These are phyloP conservation scores for Chironomus tepperi DNA, from an alignment of 1,140 invertebrate species.

Conservation along the genomic window DNA sequence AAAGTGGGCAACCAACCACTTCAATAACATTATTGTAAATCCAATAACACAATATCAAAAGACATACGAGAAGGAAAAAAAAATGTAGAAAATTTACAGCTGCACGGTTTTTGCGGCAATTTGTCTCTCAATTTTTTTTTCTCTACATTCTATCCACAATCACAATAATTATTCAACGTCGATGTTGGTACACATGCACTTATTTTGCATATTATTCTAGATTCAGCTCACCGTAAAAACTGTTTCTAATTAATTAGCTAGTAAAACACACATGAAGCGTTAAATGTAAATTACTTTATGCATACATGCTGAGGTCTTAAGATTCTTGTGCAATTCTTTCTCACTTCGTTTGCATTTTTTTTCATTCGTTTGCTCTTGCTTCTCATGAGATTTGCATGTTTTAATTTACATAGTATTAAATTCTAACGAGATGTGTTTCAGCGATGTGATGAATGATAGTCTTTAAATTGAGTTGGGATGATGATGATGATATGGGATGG, in stretches of 20 bases:
- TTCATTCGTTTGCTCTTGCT: not conserved
- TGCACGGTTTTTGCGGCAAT: not conserved
- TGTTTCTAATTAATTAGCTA: conserved; percentile 22
- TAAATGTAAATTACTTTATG: conserved; percentile 3
- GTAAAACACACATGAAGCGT: conserved; percentile 22
- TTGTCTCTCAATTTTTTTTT: not conserved
- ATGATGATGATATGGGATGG: too few relatives aligned
- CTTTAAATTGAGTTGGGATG: too few relatives aligned
- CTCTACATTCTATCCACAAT: not conserved
- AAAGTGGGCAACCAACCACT: not conserved
- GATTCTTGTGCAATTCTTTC: not conserved
- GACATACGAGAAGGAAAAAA: not conserved
- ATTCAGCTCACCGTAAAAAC: conserved; percentile 16
- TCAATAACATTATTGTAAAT: not conserved
- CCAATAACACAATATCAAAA: not conserved
- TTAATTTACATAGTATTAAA: not conserved
- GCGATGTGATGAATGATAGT: too few relatives aligned
- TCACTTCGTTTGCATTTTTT: not conserved
- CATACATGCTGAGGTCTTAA: not conserved
- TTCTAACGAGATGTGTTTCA: not conserved
- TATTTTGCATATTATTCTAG: not conserved
- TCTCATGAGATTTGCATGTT: not conserved
- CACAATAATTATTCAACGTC: not conserved
- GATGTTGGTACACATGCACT: not conserved
- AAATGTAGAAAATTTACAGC: not conserved